Evolutionary conservation across 2,888 invertebrate genomes (phyloP), one percentile per base, ranked within the genome.

Genomic region (Caenorhabditis afra): DNA sequence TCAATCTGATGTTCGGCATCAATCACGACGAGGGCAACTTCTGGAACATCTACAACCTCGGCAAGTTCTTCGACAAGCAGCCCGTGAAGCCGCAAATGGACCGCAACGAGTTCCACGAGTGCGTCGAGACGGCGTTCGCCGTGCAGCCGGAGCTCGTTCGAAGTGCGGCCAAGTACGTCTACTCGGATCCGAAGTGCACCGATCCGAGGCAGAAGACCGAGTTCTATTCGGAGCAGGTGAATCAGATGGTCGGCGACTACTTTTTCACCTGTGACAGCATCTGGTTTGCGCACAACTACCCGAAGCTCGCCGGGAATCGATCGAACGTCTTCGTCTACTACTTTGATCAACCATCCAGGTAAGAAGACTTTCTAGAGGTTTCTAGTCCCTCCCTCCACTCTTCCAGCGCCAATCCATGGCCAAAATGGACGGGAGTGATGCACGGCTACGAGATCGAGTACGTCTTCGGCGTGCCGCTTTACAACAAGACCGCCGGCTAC

Each of bases 391-490:
- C 14, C 14, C 1, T 49, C n/a, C n/a, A n/a, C 37, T 11, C 16
- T 73, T 82, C 52, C 18, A 88, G 87, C 50, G 87, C 87, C 0
- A 89, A 90, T 76, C 90, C 90, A 1, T 90, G 90, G 90, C 90
- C 90, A 4, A 65, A 75, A 41, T 89, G 90, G 89, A 90, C 90
- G 7, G 89, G 98, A 0, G 97, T 97, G 80, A 94, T 98, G 93
- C 98, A 98, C 89, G 98, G 95, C n/a, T 97, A 97, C 90, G 97
- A 97, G 92, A 96, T 97, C 90, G 95, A 96, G 91, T 98, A 96
- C 92, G 95, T 97, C 85, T 97, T 98, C 90, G 98, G 98, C 5
- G 95, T 96, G 91, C 97, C 97, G n/a, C 73, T 86, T 14, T 86
- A 87, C 79, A 89, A 90, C 62, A 81, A 82, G 39, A 85, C 89